A percentile compares a stretch with the other conserved stretches of the same genome.
Evolutionary conservation across 2,797 vertebrate genomes (phyloP).

Genomic region (Syndactyla subalaris): DNA sequence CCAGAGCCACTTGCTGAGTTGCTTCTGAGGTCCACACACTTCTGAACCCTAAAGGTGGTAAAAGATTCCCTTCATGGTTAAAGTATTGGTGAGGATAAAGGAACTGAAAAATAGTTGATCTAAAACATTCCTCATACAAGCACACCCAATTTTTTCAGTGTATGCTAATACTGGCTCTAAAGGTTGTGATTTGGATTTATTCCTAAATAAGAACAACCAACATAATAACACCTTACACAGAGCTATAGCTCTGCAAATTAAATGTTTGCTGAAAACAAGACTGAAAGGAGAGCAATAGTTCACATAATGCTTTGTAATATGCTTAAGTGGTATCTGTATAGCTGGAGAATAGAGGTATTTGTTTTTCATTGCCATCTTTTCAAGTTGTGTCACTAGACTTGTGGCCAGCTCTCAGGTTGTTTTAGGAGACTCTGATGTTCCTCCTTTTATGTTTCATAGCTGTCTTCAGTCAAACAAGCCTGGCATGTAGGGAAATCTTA

Average conservation of each 20-base stretch:
- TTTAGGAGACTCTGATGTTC: neutral
- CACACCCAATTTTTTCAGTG: neutral
- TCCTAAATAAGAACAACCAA: neutral
- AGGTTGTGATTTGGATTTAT: conserved; percentile 7
- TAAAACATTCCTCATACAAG: neutral
- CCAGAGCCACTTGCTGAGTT: neutral
- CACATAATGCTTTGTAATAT: neutral
- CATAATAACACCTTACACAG: neutral
- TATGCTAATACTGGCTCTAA: neutral
- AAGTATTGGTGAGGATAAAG: neutral
- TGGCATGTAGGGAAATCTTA: neutral
- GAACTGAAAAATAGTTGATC: neutral
- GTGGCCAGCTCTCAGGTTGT: neutral
- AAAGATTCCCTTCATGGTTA: neutral
- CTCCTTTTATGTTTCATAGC: conserved; percentile 13
- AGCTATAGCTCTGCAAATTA: conserved; percentile 3
- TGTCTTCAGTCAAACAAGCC: neutral
- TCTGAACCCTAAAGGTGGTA: neutral
- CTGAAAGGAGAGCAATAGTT: neutral
- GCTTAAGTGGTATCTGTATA: neutral
- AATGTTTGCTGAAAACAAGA: conserved; percentile 33
- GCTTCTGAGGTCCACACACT: neutral
- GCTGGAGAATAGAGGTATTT: conserved; percentile 13
- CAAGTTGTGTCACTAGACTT: neutral
- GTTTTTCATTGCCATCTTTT: conserved; percentile 11